Conservation (phyloP, 2,888 invertebrate genomes). For the Onchidella celtica region DNA sequence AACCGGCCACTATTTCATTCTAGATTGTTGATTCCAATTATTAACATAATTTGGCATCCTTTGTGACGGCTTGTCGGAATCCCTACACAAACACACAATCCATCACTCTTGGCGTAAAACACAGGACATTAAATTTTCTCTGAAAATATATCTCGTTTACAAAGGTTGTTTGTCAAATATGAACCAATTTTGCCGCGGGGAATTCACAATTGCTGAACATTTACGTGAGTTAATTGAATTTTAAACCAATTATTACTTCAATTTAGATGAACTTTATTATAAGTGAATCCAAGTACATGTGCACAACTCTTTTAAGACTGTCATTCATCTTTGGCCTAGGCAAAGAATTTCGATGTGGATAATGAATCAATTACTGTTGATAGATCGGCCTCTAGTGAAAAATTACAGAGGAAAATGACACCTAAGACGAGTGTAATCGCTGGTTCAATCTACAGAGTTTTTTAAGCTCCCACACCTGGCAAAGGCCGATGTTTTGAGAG, state of each 20-base stretch:
- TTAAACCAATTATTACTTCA: slow-evolving; percentile 17
- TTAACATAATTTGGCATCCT: too few species aligned
- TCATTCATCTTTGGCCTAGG: neutral
- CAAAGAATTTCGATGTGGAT: neutral
- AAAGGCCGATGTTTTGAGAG: neutral
- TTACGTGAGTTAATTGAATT: slow-evolving; percentile 31
- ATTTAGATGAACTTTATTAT: neutral
- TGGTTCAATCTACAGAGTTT: neutral
- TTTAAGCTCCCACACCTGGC: slow-evolving; percentile 5
- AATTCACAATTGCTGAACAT: too few species aligned
- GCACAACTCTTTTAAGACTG: neutral
- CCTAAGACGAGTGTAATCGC: neutral
- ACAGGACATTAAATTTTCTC: too few species aligned
- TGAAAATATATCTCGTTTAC: too few species aligned
- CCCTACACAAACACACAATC: too few species aligned
- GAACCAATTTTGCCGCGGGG: neutral
- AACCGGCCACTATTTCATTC: too few species aligned
- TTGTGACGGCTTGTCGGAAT: too few species aligned
- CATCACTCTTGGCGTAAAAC: too few species aligned
- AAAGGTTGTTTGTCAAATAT: slow-evolving; percentile 20
- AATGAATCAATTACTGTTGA: neutral
- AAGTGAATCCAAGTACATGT: neutral
- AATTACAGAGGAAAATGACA: neutral
- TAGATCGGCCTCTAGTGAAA: neutral
- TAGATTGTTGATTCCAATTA: too few species aligned